phyloP scores from a whole-genome alignment of 1,140 invertebrate species.

The Penaeus chinensis region DNA sequence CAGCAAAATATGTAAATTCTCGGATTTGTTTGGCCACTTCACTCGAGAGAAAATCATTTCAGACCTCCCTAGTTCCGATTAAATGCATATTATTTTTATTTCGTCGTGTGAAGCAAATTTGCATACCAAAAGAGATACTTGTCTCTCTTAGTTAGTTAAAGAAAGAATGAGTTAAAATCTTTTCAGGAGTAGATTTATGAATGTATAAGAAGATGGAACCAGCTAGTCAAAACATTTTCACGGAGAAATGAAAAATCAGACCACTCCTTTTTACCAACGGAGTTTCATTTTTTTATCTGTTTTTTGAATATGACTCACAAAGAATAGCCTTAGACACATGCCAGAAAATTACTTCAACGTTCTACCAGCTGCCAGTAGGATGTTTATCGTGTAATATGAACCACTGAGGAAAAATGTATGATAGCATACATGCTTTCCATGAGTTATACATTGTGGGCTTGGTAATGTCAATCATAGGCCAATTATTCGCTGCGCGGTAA shows the following conservation, averaged over 20 bases:
- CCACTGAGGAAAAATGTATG: too few relatives aligned
- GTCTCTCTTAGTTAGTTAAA: constrained; percentile 59
- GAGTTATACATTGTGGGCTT: too few relatives aligned
- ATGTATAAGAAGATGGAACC: constrained; percentile 5
- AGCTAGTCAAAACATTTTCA: constrained; percentile 43
- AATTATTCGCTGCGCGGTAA: too few relatives aligned
- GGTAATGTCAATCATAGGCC: too few relatives aligned
- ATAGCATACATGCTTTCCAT: too few relatives aligned
- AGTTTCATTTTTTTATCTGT: not conserved
- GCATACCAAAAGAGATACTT: constrained; percentile 61
- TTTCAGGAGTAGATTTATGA: constrained; percentile 40
- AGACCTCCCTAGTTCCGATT: constrained; percentile 55
- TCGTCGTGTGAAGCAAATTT: constrained; percentile 55
- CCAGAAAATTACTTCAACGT: too few relatives aligned
- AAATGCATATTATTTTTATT: constrained; percentile 59
- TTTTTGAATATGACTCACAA: too few relatives aligned
- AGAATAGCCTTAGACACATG: too few relatives aligned
- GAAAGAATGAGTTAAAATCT: constrained; percentile 44
- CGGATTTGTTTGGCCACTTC: constrained; percentile 53
- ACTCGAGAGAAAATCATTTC: constrained; percentile 54
- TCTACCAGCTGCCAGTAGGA: too few relatives aligned
- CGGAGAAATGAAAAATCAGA: not conserved
- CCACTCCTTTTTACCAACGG: constrained; percentile 13
- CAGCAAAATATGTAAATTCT: constrained; percentile 55
- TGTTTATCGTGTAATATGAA: too few relatives aligned